Conservation (phyloP, 2,888 invertebrate species). For the Cephus spinipes region DNA sequence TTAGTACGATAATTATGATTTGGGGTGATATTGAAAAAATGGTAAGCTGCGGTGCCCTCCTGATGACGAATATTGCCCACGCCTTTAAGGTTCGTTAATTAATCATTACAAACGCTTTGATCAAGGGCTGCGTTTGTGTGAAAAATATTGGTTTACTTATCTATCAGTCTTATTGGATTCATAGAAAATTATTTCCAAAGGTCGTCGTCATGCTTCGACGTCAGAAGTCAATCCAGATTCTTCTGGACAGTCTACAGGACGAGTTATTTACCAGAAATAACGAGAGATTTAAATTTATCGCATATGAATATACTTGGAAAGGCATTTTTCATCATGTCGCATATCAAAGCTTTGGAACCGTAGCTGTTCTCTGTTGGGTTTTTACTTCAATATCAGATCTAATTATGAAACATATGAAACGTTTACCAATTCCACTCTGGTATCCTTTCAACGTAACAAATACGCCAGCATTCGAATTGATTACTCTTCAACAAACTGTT, state of each 20-base stretch:
- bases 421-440: conserved; percentile 49
- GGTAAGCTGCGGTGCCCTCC: conserved; percentile 39
- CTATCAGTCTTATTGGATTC: no score
- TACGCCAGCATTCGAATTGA: conserved; percentile 47
- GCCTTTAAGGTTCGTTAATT: conserved; percentile 41
- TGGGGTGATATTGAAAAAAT: conserved; percentile 41
- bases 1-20: conserved; percentile 35
- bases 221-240: conserved; percentile 36
- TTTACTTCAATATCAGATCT: conserved; percentile 38
- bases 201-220: conserved; percentile 30
- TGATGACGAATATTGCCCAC: conserved; percentile 48
- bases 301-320: conserved; percentile 42
- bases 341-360: conserved; percentile 45
- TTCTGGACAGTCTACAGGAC: conserved; percentile 33
- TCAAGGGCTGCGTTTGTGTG: background rate
- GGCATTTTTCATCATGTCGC: conserved; percentile 48
- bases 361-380: conserved; percentile 43
- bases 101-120: background rate
- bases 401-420: conserved; percentile 30
- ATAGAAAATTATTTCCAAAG: conserved; percentile 18
- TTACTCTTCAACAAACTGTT: conserved; percentile 42
- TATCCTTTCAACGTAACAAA: conserved; percentile 46
- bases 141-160: no score
- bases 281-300: conserved; percentile 30
- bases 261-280: conserved; percentile 38